Percentiles rank a stretch among this genome's conserved stretches.
Conservation (phyloP, 1,140 invertebrate species). For the Apis dorsata region DNA sequence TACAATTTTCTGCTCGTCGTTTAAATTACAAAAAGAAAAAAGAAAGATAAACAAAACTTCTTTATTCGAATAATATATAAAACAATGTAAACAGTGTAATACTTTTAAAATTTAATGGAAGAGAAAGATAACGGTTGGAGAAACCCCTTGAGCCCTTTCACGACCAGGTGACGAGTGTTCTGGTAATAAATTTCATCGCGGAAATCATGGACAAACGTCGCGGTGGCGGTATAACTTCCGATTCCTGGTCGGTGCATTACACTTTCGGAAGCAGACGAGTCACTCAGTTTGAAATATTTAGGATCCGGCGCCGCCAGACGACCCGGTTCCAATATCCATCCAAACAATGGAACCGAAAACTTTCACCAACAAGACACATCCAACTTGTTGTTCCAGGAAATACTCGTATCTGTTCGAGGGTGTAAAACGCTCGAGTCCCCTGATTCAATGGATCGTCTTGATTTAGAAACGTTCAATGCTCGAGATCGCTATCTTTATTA, state of each 20-base stretch:
- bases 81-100: no score
- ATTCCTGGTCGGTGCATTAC: background rate
- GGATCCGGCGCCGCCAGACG: background rate
- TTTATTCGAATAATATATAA: no score
- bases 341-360: background rate
- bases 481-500: background rate
- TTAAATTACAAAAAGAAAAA: no score
- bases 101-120: background rate
- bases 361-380: background rate
- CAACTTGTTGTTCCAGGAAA: background rate
- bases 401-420: background rate
- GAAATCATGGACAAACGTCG: constrained; percentile 13
- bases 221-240: background rate
- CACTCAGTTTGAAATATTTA: constrained; percentile 38
- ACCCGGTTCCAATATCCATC: background rate
- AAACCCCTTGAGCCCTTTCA: background rate
- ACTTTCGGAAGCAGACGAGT: background rate
- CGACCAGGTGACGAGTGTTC: background rate
- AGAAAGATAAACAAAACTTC: no score
- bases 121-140: background rate
- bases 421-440: background rate
- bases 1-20: no score
- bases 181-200: background rate
- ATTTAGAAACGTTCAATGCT: background rate
- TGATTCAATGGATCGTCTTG: background rate